phyloP scores from a whole-genome alignment of 2,797 vertebrate genomes.

The Falco columbarius region DNA sequence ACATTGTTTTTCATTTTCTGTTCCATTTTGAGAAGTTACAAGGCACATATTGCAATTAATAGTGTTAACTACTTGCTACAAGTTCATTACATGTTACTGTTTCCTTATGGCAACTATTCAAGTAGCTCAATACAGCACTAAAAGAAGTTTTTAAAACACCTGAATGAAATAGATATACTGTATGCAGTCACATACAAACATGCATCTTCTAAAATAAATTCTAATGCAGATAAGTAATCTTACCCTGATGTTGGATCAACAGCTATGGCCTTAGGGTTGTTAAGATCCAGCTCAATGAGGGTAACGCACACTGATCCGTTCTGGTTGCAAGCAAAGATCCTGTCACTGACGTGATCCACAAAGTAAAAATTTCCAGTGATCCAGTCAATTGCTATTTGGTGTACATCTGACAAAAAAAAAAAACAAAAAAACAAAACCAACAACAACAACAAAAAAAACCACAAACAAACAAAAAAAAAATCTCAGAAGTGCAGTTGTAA shows the following conservation, averaged over 20 bases:
- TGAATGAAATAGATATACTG: neutral
- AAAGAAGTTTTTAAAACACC: neutral
- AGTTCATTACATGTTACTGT: neutral
- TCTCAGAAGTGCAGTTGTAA: neutral
- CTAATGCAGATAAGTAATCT: constrained; percentile 50
- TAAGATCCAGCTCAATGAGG: constrained; percentile 89
- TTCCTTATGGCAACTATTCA: neutral
- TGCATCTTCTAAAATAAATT: neutral
- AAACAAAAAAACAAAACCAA: too few relatives aligned
- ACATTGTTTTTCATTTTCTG: neutral
- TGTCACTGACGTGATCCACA: constrained; percentile 85
- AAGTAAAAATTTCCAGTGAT: constrained; percentile 95
- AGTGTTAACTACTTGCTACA: neutral
- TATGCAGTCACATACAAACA: neutral
- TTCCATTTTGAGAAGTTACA: neutral
- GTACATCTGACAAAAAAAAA: constrained; percentile 82
- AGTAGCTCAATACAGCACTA: neutral
- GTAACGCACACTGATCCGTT: constrained; percentile 89
- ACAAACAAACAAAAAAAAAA: neutral
- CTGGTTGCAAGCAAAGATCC: constrained; percentile 89
- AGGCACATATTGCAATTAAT: neutral
- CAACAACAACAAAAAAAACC: too few relatives aligned
- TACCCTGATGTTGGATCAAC: constrained; percentile 93
- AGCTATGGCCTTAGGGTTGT: constrained; percentile 91
- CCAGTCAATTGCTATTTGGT: constrained; percentile 94